A percentile compares a stretch with the other conserved stretches of the same genome.
These are phyloP conservation scores for Lagopus leucura DNA, from an alignment of 2,113 vertebrate genomes.

Conservation along the genomic window DNA sequence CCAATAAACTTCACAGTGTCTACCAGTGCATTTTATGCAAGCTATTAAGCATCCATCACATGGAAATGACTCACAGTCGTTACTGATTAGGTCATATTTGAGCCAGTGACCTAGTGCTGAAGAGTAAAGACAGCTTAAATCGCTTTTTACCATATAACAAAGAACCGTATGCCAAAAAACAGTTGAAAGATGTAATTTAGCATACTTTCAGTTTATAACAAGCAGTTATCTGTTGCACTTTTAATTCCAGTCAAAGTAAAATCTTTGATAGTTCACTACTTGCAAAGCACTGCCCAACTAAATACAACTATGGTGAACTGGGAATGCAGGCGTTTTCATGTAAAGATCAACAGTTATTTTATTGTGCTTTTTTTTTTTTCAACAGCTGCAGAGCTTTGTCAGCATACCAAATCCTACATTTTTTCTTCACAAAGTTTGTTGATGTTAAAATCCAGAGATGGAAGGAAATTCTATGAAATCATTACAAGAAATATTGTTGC, in stretches of 20 bases:
- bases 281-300: neutral
- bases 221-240: conserved; percentile 22
- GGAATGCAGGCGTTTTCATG: neutral
- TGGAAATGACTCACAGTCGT: conserved; percentile 46
- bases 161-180: neutral
- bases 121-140: conserved; percentile 40
- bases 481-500: conserved; percentile 34
- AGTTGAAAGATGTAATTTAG: conserved; percentile 22
- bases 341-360: conserved; percentile 54
- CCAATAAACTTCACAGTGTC: conserved; percentile 21
- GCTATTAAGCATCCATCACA: conserved; percentile 40
- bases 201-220: neutral
- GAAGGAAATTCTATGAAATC: conserved; percentile 49
- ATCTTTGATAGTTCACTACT: neutral
- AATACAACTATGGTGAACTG: neutral
- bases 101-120: conserved; percentile 48
- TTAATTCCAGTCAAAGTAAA: conserved; percentile 18
- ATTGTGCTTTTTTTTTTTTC: neutral
- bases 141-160: conserved; percentile 17
- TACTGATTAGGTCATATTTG: conserved; percentile 55
- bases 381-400: conserved; percentile 38
- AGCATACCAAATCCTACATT: conserved; percentile 45
- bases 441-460: conserved; percentile 28
- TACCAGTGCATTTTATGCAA: conserved; percentile 27
- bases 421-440: conserved; percentile 44